Conservation (phyloP, 1,140 invertebrate genomes). For the Drosophila insularis region DNA sequence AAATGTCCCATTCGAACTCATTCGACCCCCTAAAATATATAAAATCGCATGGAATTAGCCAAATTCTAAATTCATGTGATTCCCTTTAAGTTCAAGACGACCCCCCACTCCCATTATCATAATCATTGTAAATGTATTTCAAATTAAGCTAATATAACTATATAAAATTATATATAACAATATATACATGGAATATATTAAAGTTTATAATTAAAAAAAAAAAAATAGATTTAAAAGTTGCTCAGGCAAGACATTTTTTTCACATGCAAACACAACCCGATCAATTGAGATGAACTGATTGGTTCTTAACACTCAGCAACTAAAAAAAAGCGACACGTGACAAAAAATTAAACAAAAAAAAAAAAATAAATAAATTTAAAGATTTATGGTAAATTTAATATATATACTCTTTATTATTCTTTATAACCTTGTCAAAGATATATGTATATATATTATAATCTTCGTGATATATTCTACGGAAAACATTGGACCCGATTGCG, state of each 20-base stretch:
- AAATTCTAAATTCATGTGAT: constrained; percentile 3
- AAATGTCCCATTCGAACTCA: constrained; percentile 18
- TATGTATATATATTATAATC: no score
- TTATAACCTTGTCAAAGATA: no score
- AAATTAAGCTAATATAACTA: constrained; percentile 12
- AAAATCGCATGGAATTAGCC: not conserved
- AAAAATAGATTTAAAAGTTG: constrained; percentile 14
- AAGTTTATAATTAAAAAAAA: constrained; percentile 23
- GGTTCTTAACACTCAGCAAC: constrained; percentile 23
- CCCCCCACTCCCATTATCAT: not conserved
- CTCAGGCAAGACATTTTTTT: constrained; percentile 27
- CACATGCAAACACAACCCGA: constrained; percentile 23
- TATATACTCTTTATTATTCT: not conserved
- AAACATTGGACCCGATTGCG: no score
- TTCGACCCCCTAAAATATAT: not conserved
- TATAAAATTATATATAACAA: constrained; percentile 15
- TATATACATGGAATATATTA: constrained; percentile 24
- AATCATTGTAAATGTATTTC: constrained; percentile 43
- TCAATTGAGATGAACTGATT: constrained; percentile 23
- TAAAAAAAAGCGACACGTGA: constrained; percentile 30
- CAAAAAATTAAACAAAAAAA: constrained; percentile 30
- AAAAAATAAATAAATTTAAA: constrained; percentile 50
- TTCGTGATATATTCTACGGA: no score
- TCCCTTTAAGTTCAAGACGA: not conserved
- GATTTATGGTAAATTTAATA: constrained; percentile 22